Base-by-base conservation (phyloP, 2,888 invertebrate species). In the Chaetoderma sp. region DNA sequence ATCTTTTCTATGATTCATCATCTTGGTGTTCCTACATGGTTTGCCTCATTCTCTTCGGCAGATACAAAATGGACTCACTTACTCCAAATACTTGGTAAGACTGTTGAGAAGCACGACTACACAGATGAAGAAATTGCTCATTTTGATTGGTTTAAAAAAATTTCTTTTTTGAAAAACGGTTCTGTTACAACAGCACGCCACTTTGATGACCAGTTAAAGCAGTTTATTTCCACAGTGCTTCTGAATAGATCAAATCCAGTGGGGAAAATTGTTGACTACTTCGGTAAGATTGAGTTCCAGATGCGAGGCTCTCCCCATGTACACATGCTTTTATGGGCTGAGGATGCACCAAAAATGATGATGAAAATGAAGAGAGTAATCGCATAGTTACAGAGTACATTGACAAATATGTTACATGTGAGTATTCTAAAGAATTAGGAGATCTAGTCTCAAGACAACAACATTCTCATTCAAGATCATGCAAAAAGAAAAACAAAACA, bases 291-390 rank as follows among this genome's bases (percentile, higher is more conserved):
- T 16, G 54, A 52, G 28, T 28, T 52, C 28, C 54, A 52, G 18
- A 13, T 8, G 27, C 54, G 54, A 8, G 54, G 54, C n/a, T 23
- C 23, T 6, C 10, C 44, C 4, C 58, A 58, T 45, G 25, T 58
- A 4, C 58, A 58, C 44, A 47, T 33, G 5, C 4, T 44, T 8
- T 4, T 58, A 6, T 44, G 44, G 39, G 28, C 28, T 13, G 18
- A 47, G 44, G 44, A 44, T 44, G 58, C 58, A 5, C 58, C 58
- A 44, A 58, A 58, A 21, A 4, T 27, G 58, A 18, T 21, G 58
- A 58, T 44, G 21, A 58, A 23, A 33, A 42, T 36, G 25, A 47
- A 21, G 44, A 58, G 18, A 21, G n/a, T n/a, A n/a, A n/a, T n/a
- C n/a, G n/a, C 8, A 47, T 42, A 39, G 23, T 58, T 6, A 39